phyloP scores from a whole-genome alignment of 2,797 vertebrate species.

The Eptatretus atami region DNA sequence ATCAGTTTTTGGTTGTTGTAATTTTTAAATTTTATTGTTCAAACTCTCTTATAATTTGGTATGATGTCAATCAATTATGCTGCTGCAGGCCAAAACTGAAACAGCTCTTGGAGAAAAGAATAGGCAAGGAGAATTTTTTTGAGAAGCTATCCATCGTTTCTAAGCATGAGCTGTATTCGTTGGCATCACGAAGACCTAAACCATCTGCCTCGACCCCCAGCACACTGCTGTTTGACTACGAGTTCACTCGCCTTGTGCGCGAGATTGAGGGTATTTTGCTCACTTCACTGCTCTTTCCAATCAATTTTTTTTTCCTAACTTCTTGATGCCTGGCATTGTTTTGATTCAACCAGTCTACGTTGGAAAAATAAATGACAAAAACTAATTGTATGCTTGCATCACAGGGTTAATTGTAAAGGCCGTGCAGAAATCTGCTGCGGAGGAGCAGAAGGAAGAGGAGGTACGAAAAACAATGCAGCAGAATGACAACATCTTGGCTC shows the following conservation, averaged over 20 bases:
- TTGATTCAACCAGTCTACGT: not conserved
- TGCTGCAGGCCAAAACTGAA: slow-evolving; percentile 61
- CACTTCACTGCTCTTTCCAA: too few species aligned
- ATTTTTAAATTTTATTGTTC: too few species aligned
- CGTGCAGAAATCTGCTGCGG: slow-evolving; percentile 80
- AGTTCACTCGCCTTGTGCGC: slow-evolving; percentile 86
- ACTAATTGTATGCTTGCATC: slow-evolving; percentile 9
- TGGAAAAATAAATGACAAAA: not conserved
- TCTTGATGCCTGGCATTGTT: too few species aligned
- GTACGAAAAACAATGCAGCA: slow-evolving; percentile 90
- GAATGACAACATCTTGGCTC: slow-evolving; percentile 80
- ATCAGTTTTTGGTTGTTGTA: too few species aligned
- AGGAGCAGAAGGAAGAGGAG: slow-evolving; percentile 91
- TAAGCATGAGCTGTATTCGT: slow-evolving; percentile 81
- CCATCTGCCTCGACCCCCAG: slow-evolving; percentile 60
- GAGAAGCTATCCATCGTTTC: slow-evolving; percentile 83
- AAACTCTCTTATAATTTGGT: too few species aligned
- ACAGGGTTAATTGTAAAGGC: slow-evolving; percentile 75
- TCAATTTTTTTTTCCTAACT: too few species aligned
- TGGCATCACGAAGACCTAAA: slow-evolving; percentile 77
- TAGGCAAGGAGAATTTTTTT: slow-evolving; percentile 85
- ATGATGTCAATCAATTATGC: too few species aligned
- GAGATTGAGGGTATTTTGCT: slow-evolving; percentile 52
- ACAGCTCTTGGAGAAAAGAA: slow-evolving; percentile 85
- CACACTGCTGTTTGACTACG: slow-evolving; percentile 92